These are phyloP conservation scores for Ichneumoninae sp. DNA, from an alignment of 2,888 invertebrate species.

Conservation along the genomic window DNA sequence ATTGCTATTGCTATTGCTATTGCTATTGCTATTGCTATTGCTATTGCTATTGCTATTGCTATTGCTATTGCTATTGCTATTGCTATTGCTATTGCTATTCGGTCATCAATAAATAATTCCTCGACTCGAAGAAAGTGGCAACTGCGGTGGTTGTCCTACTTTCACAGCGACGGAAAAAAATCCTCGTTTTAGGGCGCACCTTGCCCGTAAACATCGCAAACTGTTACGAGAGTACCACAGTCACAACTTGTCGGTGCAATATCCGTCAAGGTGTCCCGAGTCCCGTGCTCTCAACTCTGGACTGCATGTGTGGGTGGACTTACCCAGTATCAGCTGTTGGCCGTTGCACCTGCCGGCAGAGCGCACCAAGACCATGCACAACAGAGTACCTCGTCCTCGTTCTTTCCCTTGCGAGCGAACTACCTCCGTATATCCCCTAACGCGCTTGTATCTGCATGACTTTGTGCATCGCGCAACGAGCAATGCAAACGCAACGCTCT, in stretches of 20 bases:
- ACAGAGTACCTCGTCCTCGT: constrained; percentile 39
- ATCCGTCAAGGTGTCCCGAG: constrained; percentile 56
- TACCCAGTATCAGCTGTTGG: constrained; percentile 77
- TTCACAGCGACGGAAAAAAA: constrained; percentile 1
- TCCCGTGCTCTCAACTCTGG: constrained; percentile 58
- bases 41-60: too few species aligned
- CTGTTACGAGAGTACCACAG: constrained; percentile 1
- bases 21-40: too few species aligned
- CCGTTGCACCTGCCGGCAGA: constrained; percentile 75
- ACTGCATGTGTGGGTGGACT: constrained; percentile 77
- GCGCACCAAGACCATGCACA: constrained; percentile 54
- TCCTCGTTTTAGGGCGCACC: constrained; percentile 23
- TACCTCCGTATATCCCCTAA: constrained; percentile 30
- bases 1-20: too few species aligned
- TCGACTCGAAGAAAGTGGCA: background rate
- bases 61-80: too few species aligned
- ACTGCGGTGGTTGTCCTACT: constrained; percentile 1
- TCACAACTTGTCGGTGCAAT: constrained; percentile 48
- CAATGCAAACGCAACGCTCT: constrained; percentile 21
- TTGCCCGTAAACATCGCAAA: constrained; percentile 35
- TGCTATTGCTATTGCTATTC: too few species aligned
- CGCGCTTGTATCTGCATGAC: constrained; percentile 52
- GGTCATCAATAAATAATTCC: background rate
- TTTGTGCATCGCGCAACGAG: constrained; percentile 33
- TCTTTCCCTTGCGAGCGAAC: constrained; percentile 46